These are phyloP conservation scores for Vidua macroura DNA, from an alignment of 2,113 vertebrate genomes.

Conservation along the genomic window DNA sequence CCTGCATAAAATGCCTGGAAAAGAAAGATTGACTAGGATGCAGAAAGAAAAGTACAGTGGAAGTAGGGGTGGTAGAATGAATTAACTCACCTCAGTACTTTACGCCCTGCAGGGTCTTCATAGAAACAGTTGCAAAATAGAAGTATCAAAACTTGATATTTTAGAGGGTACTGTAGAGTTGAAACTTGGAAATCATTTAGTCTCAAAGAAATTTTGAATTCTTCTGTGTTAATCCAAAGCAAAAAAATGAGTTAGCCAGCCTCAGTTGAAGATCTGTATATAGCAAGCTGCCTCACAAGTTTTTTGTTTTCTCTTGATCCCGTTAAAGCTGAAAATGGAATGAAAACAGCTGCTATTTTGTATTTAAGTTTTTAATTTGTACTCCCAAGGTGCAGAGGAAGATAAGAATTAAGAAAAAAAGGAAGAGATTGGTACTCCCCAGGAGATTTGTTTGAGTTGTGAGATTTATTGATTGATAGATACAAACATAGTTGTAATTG, in stretches of 20 bases:
- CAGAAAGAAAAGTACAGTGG: background rate
- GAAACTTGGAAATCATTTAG: background rate
- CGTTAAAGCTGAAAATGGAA: background rate
- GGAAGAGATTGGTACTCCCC: background rate
- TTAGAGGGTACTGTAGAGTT: background rate
- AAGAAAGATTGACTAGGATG: background rate
- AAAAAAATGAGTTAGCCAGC: background rate
- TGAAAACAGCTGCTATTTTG: constrained; percentile 3
- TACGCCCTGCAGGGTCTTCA: background rate
- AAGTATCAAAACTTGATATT: background rate
- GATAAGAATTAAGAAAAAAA: background rate
- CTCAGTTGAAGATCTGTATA: background rate
- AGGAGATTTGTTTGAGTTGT: background rate
- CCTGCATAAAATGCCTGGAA: background rate
- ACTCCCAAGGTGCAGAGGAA: background rate
- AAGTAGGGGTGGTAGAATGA: background rate
- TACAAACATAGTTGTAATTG: background rate
- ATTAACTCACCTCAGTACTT: background rate
- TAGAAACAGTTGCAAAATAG: background rate
- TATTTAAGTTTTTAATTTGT: constrained; percentile 23
- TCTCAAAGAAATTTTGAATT: background rate
- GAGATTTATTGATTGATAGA: background rate
- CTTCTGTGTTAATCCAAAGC: background rate
- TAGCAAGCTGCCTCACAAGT: background rate
- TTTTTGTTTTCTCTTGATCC: constrained; percentile 7